phyloP scores from a whole-genome alignment of 2,113 vertebrate genomes.

The Hippocampus abdominalis region DNA sequence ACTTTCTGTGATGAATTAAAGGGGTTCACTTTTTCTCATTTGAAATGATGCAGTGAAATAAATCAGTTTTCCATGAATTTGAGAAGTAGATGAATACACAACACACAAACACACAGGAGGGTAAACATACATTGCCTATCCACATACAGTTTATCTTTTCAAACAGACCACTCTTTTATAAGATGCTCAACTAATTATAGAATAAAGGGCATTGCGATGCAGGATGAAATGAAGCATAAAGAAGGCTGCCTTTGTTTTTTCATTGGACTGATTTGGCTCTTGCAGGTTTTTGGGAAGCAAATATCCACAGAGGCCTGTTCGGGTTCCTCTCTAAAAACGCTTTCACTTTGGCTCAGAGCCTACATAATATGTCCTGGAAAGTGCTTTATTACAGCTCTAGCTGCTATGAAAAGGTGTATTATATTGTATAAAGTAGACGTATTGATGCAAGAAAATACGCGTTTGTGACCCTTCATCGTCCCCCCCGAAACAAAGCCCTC shows the following conservation, averaged over 20 bases:
- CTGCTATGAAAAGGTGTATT: too few relatives aligned
- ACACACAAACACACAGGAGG: background rate
- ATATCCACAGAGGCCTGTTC: background rate
- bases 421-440: background rate
- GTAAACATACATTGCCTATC: background rate
- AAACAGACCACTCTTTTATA: conserved; percentile 38
- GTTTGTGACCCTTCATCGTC: background rate
- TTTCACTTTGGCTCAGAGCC: background rate
- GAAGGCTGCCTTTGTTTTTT: conserved; percentile 48
- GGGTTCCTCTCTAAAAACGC: background rate
- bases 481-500: conserved; percentile 14
- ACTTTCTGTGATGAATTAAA: background rate
- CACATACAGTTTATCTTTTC: conserved; percentile 1
- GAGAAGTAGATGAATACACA: background rate
- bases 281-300: background rate
- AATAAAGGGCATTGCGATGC: conserved; percentile 20
- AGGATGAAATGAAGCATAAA: conserved; percentile 44
- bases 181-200: conserved; percentile 42
- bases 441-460: background rate
- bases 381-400: too few relatives aligned
- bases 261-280: conserved; percentile 16
- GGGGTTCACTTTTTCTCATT: too few relatives aligned
- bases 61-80: background rate
- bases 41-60: background rate
- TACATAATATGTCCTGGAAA: too few relatives aligned